These are phyloP conservation scores for Dione juno DNA, from an alignment of 2,888 invertebrate genomes.

Conservation along the genomic window DNA sequence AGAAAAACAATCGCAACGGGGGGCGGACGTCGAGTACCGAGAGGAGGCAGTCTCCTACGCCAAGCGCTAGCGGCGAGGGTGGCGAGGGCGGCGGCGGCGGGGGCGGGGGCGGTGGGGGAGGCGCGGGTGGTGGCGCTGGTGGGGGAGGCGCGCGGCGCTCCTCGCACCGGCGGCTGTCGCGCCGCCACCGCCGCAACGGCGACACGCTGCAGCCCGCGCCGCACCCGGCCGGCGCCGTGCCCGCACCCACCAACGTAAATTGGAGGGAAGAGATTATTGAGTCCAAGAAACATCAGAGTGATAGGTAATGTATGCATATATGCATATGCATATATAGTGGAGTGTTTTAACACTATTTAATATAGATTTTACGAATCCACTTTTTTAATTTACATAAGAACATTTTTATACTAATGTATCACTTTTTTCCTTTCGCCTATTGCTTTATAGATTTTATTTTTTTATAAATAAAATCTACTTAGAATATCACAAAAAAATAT, in stretches of 20 bases:
- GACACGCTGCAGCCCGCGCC: constrained; percentile 54
- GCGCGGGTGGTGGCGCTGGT: constrained; percentile 46
- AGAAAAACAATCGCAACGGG: constrained; percentile 61
- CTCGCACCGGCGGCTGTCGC: constrained; percentile 48
- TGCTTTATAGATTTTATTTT: no score
- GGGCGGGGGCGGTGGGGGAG: constrained; percentile 46
- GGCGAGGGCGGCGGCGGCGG: constrained; percentile 41
- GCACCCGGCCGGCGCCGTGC: constrained; percentile 53
- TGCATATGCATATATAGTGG: no score
- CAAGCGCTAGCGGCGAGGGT: constrained; percentile 43
- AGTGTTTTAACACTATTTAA: no score
- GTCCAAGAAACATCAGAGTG: constrained; percentile 68
- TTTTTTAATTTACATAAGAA: no score
- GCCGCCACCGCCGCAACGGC: constrained; percentile 53
- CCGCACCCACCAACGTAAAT: constrained; percentile 61
- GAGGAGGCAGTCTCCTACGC: constrained; percentile 56
- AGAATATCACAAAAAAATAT: no score
- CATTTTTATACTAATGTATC: no score
- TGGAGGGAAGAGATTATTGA: constrained; percentile 80
- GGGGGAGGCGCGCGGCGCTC: constrained; percentile 48
- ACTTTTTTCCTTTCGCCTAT: no score
- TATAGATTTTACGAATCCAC: no score
- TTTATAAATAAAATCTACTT: no score
- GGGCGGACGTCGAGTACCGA: constrained; percentile 66
- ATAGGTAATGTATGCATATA: constrained; percentile 57